phyloP scores from a whole-genome alignment of 2,113 vertebrate species.

The Pithys albifrons region DNA sequence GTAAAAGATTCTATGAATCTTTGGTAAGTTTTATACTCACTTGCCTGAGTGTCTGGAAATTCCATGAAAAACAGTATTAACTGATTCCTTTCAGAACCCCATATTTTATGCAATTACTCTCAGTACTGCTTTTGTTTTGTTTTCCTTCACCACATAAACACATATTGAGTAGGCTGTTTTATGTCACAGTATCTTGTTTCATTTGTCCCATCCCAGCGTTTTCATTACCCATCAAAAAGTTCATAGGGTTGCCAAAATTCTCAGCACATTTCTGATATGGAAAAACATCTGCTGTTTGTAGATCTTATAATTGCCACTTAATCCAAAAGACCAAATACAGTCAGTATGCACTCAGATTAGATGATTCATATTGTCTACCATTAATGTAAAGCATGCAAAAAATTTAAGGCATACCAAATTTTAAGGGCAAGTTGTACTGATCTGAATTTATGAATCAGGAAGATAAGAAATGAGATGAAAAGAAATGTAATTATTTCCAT shows the following conservation, averaged over 20 bases:
- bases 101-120: neutral
- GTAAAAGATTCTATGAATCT: neutral
- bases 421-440: neutral
- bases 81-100: neutral
- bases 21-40: neutral
- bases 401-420: neutral
- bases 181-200: neutral
- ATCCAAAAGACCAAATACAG: neutral
- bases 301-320: slow-evolving; percentile 25
- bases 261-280: neutral
- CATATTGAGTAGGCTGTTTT: neutral
- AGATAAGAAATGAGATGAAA: neutral
- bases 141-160: neutral
- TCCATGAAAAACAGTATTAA: neutral
- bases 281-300: slow-evolving; percentile 24
- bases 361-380: neutral
- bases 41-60: neutral
- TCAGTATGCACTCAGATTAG: neutral
- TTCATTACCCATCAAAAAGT: slow-evolving; percentile 12
- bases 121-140: neutral
- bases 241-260: slow-evolving; percentile 5
- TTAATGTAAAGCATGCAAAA: neutral
- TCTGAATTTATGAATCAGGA: neutral
- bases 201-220: neutral
- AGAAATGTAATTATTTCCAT: neutral